Conservation (phyloP, 2,113 vertebrate genomes). For the Nettapus auritus region DNA sequence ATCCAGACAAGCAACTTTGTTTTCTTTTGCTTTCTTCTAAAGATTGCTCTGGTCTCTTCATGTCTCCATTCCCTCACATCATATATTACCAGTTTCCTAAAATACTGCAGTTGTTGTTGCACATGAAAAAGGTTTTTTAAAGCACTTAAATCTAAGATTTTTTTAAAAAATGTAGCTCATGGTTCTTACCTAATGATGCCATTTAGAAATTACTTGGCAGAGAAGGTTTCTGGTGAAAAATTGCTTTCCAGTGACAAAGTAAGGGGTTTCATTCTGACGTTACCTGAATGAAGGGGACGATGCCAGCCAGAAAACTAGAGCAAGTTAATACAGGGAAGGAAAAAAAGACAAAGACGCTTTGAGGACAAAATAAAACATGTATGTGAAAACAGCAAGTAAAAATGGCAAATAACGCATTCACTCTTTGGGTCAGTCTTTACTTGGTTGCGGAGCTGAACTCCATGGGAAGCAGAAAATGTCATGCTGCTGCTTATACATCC, state of each 20-base stretch:
- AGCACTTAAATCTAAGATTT: neutral
- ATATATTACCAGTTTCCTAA: slow-evolving; percentile 8
- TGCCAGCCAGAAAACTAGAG: neutral
- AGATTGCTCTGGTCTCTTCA: neutral
- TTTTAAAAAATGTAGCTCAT: neutral
- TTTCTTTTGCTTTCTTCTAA: slow-evolving; percentile 54
- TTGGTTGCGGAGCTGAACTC: neutral
- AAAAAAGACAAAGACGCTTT: neutral
- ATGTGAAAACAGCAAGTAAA: neutral
- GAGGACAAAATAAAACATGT: neutral
- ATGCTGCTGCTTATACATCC: neutral
- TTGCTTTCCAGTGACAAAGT: neutral
- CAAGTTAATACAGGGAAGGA: neutral
- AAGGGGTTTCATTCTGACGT: neutral
- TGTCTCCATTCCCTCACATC: neutral
- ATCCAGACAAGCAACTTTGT: slow-evolving; percentile 25
- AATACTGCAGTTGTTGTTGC: neutral
- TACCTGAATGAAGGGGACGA: neutral
- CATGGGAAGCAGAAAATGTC: no score
- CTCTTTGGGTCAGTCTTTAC: neutral
- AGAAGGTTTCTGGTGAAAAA: neutral
- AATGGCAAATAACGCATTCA: neutral
- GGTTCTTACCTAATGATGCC: neutral
- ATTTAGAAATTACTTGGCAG: neutral
- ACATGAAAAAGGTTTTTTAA: neutral